Evolutionary conservation across 1,140 invertebrate genomes (phyloP).

Genomic region (Pseudoatta argentina): DNA sequence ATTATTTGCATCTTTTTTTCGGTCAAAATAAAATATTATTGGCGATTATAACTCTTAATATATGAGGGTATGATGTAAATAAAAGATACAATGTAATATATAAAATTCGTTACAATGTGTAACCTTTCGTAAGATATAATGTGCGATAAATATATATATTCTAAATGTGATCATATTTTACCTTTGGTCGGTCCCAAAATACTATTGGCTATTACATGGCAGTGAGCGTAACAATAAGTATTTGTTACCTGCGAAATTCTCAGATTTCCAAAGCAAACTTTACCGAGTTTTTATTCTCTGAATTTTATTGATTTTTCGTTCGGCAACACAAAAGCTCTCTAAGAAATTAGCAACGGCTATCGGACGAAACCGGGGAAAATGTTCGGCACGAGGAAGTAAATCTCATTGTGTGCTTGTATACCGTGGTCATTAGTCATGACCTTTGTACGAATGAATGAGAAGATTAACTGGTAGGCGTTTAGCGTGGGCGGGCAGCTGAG

Average conservation of each 20-base stretch:
- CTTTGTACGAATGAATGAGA: slow-evolving; percentile 76
- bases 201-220: background rate
- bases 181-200: background rate
- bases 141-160: background rate
- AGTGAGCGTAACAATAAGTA: background rate
- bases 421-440: slow-evolving; percentile 80
- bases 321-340: background rate
- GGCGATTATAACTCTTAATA: background rate
- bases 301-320: background rate
- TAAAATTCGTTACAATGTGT: background rate
- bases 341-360: slow-evolving; percentile 69
- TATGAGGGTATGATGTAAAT: background rate
- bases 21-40: background rate
- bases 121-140: background rate
- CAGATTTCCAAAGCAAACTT: background rate
- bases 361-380: slow-evolving; percentile 14
- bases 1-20: background rate
- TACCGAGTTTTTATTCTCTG: background rate
- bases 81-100: slow-evolving; percentile 3
- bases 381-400: slow-evolving; percentile 50
- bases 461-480: slow-evolving; percentile 77
- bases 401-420: slow-evolving; percentile 71
- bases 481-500: slow-evolving; percentile 68
- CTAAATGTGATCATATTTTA: background rate
- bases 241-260: slow-evolving; percentile 8